A percentile compares a stretch with the other conserved stretches of the same genome.
Conservation (phyloP, 1,140 invertebrate genomes). For the Himalopsyche phryganea region DNA sequence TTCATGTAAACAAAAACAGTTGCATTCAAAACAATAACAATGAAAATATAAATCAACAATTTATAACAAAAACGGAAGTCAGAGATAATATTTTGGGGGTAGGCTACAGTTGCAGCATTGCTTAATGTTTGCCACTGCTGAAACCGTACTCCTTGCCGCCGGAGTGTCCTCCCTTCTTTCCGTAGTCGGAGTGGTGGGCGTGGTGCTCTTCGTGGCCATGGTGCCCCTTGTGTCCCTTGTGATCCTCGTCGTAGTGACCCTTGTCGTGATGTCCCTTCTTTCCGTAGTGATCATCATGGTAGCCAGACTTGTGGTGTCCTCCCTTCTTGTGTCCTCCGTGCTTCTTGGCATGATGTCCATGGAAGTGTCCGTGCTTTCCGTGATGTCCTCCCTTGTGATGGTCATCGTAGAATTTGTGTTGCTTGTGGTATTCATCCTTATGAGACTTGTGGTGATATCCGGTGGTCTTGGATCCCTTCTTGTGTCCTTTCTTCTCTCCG, state of each 20-base stretch:
- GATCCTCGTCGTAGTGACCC: conserved; percentile 61
- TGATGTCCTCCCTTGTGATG: conserved; percentile 73
- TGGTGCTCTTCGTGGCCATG: conserved; percentile 64
- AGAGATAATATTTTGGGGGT: conserved; percentile 9
- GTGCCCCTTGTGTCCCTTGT: conserved; percentile 60
- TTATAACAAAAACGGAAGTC: conserved; percentile 26
- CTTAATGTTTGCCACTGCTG: conserved; percentile 46
- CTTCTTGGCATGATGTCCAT: conserved; percentile 66
- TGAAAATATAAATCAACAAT: conserved; percentile 27
- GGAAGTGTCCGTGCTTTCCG: conserved; percentile 63
- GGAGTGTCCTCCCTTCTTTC: conserved; percentile 62
- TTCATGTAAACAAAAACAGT: conserved; percentile 16
- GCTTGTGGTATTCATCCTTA: conserved; percentile 79
- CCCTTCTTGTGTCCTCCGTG: conserved; percentile 70
- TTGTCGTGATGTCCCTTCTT: conserved; percentile 72
- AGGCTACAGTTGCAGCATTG: conserved; percentile 37
- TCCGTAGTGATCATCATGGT: conserved; percentile 67
- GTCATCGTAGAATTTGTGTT: conserved; percentile 81
- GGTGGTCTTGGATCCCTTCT: conserved; percentile 68
- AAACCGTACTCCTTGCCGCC: conserved; percentile 64
- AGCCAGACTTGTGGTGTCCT: conserved; percentile 63
- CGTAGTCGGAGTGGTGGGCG: conserved; percentile 61
- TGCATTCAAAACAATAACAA: conserved; percentile 27
- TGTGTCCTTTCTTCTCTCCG: conserved; percentile 73
- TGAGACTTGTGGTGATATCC: conserved; percentile 76